A percentile compares a stretch with the other conserved stretches of the same genome.
Conservation (phyloP, 2,797 vertebrate species). For the Anableps anableps region DNA sequence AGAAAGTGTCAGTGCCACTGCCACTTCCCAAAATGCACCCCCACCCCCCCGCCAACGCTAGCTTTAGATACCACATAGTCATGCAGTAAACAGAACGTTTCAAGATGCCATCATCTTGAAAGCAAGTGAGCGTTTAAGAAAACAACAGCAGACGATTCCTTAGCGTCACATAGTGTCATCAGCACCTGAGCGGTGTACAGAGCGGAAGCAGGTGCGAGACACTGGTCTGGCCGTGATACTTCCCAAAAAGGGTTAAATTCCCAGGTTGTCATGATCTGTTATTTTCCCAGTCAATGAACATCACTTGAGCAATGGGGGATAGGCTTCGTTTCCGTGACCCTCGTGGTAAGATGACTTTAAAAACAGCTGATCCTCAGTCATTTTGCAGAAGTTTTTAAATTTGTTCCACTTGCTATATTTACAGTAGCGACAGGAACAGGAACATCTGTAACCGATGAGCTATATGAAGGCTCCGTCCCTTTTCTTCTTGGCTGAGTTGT, state of each 20-base stretch:
- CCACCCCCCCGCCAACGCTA: slow-evolving; percentile 44
- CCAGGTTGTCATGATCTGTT: neutral
- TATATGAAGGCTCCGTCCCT: slow-evolving; percentile 20
- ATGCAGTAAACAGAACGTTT: slow-evolving; percentile 37
- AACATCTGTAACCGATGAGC: neutral
- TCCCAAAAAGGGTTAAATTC: neutral
- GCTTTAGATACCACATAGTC: slow-evolving; percentile 41
- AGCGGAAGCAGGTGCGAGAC: neutral
- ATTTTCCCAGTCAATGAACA: neutral
- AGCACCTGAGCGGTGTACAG: neutral
- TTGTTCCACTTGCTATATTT: too few species aligned
- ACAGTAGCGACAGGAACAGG: neutral
- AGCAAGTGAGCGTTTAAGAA: neutral
- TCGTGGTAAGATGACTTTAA: slow-evolving; percentile 7
- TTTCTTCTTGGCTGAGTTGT: slow-evolving; percentile 3
- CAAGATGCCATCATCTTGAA: slow-evolving; percentile 36
- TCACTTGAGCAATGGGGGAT: neutral
- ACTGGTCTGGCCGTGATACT: neutral
- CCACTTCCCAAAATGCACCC: slow-evolving; percentile 57
- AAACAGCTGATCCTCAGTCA: neutral
- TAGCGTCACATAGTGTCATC: neutral
- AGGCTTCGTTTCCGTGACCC: neutral
- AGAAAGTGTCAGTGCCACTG: slow-evolving; percentile 71
- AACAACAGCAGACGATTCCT: neutral
- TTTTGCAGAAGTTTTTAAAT: neutral